Evolutionary conservation across 2,888 invertebrate genomes (phyloP), one percentile per base, ranked within the genome.

Genomic region (Paralinhomoeus sp.): DNA sequence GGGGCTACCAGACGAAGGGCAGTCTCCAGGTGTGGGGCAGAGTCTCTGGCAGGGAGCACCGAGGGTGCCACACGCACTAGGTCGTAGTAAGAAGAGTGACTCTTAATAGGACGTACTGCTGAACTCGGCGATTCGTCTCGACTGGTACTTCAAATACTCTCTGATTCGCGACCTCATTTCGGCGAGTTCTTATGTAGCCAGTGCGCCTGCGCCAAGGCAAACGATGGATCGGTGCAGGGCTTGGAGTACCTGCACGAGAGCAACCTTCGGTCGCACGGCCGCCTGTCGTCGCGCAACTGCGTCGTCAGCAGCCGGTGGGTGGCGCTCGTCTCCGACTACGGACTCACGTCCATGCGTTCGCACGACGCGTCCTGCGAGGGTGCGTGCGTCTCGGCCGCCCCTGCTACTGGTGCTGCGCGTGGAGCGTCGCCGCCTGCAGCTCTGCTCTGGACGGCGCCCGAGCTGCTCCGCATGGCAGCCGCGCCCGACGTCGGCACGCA

Each of bases 381-480:
- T 27, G 5, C 7, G 27, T 27, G n/a, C n/a, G n/a, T n/a, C n/a
- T n/a, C n/a, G n/a, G n/a, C n/a, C n/a, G n/a, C n/a, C n/a, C n/a
- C n/a, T n/a, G n/a, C n/a, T n/a, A n/a, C n/a, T n/a, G n/a, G n/a
- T n/a, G n/a, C 9, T 37, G 20, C 37, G 20, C 22, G 21, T 22
- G 3, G 22, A 37, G 9, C 17, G 7, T 37, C 5, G 13, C 3
- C 9, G 23, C 15, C 24, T 44, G n/a, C 40, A 53, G 42, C 41
- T 9, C 37, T 44, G 3, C 43, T 52, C 3, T 52, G 50, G 50
- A 45, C 48, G 2, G 46, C 52, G 22, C 49, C 54, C n/a, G 51
- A 49, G 45, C 31, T 50, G 7, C n/a, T 50, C 34, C 31, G 45
- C 2, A 39, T 31, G n/a, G 40, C 39, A 5, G 5, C 13, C 17